These are phyloP conservation scores for Eumerus sabulonum DNA, from an alignment of 2,888 invertebrate genomes.

Conservation along the genomic window DNA sequence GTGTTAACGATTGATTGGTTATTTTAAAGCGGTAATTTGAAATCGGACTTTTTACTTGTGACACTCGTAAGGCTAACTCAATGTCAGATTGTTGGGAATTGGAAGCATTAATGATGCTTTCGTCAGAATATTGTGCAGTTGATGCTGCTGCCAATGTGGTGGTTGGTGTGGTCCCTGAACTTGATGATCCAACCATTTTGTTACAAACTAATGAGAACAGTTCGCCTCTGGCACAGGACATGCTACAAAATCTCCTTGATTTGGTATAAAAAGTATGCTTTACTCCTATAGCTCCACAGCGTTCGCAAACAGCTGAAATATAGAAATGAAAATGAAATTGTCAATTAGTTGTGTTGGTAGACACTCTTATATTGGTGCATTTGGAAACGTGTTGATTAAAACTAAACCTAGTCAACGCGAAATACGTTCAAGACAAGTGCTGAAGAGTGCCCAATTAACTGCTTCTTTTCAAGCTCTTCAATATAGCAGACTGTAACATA, in stretches of 20 bases:
- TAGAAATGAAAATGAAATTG: background rate
- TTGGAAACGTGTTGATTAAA: background rate
- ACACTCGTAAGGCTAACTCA: conserved; percentile 77
- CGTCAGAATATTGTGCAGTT: conserved; percentile 64
- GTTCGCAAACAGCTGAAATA: conserved; percentile 87
- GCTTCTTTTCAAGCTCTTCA: too few species aligned
- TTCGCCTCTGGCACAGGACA: conserved; percentile 86
- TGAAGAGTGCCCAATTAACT: too few species aligned
- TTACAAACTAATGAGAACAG: conserved; percentile 77
- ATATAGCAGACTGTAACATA: too few species aligned
- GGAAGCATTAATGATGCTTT: conserved; percentile 44
- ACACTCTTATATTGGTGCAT: background rate
- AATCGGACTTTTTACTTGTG: conserved; percentile 75
- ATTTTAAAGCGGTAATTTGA: conserved; percentile 78
- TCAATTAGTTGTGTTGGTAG: background rate
- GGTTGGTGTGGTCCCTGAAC: conserved; percentile 46
- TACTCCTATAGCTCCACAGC: conserved; percentile 91
- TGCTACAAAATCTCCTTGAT: conserved; percentile 89
- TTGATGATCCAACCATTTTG: conserved; percentile 72
- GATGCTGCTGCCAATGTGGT: conserved; percentile 45
- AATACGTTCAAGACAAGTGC: too few species aligned
- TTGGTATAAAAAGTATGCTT: conserved; percentile 92
- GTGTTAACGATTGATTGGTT: conserved; percentile 76
- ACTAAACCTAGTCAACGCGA: background rate
- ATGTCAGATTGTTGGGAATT: conserved; percentile 73